Evolutionary conservation across 2,113 vertebrate genomes (phyloP).

Genomic region (Odontophorus gujanensis): DNA sequence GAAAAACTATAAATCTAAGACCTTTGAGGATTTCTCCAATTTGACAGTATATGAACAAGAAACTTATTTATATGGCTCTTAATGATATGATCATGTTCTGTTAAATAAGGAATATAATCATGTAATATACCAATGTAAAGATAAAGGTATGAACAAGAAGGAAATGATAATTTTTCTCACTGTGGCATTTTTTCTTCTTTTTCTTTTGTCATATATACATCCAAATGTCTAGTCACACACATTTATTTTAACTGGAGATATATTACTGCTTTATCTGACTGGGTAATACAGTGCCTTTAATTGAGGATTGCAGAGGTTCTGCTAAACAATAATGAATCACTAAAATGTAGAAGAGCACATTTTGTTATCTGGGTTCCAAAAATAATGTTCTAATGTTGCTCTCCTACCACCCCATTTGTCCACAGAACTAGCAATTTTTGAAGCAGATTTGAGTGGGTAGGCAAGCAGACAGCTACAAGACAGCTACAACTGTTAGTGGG

Average conservation of each 20-base stretch:
- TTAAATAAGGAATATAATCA: background rate
- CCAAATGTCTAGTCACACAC: background rate
- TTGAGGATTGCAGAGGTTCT: background rate
- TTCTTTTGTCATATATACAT: background rate
- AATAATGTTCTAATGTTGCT: background rate
- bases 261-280: background rate
- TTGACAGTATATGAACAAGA: background rate
- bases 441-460: background rate
- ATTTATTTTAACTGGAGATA: background rate
- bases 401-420: background rate
- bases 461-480: background rate
- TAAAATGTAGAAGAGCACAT: background rate
- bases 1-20: background rate
- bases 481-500: background rate
- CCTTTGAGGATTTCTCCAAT: background rate
- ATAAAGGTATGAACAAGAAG: background rate
- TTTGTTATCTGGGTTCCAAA: background rate
- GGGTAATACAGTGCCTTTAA: background rate
- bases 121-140: background rate
- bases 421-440: background rate
- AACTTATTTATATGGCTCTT: background rate
- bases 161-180: background rate
- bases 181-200: background rate
- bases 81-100: background rate
- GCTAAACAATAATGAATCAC: background rate